Percentiles rank a stretch among this genome's conserved stretches.
Conservation (phyloP, 2,113 vertebrate species). For the Corythornis cristatus region DNA sequence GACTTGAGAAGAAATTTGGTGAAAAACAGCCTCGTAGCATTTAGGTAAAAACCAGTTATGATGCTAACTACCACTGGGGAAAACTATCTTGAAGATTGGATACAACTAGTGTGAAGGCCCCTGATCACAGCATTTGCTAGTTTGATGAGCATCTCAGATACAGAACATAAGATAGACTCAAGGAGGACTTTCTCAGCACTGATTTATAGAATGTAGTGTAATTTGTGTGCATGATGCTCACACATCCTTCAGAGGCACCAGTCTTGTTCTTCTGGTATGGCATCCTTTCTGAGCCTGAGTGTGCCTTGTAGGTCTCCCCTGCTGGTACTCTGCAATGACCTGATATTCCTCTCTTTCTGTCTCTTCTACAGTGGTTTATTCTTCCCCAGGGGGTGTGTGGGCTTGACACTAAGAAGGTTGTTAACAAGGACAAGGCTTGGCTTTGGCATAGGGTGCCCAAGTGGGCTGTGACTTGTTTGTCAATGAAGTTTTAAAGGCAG, state of each 20-base stretch:
- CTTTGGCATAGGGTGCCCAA: background rate
- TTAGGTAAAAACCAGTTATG: background rate
- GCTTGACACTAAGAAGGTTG: background rate
- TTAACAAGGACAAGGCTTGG: background rate
- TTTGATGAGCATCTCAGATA: background rate
- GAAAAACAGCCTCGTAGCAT: background rate
- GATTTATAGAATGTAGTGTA: background rate
- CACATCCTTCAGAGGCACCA: background rate
- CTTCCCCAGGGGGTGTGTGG: background rate
- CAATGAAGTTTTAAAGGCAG: background rate
- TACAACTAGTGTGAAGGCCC: background rate
- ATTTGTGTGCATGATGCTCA: rapidly evolving
- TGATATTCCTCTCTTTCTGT: background rate
- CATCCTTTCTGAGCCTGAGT: background rate
- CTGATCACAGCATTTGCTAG: background rate
- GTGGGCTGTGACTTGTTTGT: background rate
- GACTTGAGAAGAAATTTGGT: background rate
- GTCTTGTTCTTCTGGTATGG: background rate
- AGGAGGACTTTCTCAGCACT: background rate
- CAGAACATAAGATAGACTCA: background rate
- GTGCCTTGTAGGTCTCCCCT: background rate
- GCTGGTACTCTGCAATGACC: background rate
- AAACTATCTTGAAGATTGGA: background rate
- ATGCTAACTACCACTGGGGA: background rate
- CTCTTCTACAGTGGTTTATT: background rate